Percentiles rank a stretch among this genome's conserved stretches.
phyloP scores from a whole-genome alignment of 2,797 vertebrate genomes.

The Anableps anableps region DNA sequence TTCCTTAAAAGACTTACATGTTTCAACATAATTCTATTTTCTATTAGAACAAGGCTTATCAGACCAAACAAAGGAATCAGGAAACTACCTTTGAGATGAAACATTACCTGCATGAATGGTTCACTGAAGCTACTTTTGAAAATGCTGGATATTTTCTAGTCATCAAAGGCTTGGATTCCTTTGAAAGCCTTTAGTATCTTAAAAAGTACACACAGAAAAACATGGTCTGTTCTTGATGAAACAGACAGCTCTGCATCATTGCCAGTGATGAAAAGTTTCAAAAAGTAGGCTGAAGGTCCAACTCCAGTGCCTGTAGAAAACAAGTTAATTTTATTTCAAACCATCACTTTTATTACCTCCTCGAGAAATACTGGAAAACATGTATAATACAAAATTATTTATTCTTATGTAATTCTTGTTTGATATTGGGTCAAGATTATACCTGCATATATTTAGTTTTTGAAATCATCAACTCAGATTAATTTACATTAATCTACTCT shows the following conservation, averaged over 20 bases:
- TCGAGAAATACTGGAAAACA: not conserved
- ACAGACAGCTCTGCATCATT: constrained; percentile 32
- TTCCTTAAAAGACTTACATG: too few species aligned
- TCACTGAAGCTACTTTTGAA: constrained; percentile 35
- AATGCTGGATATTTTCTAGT: constrained; percentile 30
- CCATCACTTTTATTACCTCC: constrained; percentile 13
- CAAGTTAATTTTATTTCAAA: constrained; percentile 15
- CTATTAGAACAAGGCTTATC: not conserved
- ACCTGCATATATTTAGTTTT: not conserved
- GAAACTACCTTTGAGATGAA: constrained; percentile 31
- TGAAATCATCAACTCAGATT: not conserved
- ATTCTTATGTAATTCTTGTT: not conserved
- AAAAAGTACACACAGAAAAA: constrained; percentile 26
- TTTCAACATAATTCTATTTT: not conserved
- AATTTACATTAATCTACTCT: not conserved
- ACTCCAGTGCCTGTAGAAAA: constrained; percentile 6
- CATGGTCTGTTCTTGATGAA: constrained; percentile 28
- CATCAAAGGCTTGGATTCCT: constrained; percentile 36
- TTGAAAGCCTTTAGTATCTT: constrained; percentile 34
- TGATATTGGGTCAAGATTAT: too few species aligned
- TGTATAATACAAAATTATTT: not conserved
- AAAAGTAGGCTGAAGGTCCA: constrained; percentile 16
- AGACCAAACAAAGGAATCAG: constrained; percentile 21
- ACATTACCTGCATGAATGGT: constrained; percentile 27
- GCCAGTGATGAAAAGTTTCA: constrained; percentile 26